phyloP scores from a whole-genome alignment of 2,888 invertebrate genomes.

The Leptopterna dolabrata region DNA sequence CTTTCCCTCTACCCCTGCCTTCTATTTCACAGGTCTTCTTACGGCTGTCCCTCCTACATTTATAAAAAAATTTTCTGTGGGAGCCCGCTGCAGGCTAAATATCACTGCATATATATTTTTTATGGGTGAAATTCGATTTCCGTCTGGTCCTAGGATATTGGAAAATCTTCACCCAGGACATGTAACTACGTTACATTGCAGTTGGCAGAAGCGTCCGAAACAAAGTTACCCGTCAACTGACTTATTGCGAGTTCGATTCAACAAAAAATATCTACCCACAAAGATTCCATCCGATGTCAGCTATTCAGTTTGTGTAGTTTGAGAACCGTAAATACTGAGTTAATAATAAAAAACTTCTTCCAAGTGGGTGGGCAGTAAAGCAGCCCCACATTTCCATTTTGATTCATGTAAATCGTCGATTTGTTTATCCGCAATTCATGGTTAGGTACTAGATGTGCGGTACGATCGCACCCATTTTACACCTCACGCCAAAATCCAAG shows the following conservation, averaged over 20 bases:
- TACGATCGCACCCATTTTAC: too few relatives aligned
- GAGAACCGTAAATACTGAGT: too few relatives aligned
- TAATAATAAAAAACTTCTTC: too few relatives aligned
- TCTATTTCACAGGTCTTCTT: constrained; percentile 16
- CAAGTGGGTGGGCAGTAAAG: too few relatives aligned
- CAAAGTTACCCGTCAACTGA: not conserved
- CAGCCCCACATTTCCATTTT: too few relatives aligned
- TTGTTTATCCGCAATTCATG: too few relatives aligned
- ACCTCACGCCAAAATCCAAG: too few relatives aligned
- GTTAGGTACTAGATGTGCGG: too few relatives aligned
- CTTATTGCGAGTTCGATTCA: not conserved
- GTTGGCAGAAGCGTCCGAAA: not conserved
- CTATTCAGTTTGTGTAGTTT: not conserved
- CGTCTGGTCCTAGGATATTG: not conserved
- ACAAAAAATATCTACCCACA: not conserved
- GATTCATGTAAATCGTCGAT: too few relatives aligned
- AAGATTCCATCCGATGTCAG: not conserved
- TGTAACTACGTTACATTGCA: not conserved
- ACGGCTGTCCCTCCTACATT: constrained; percentile 32
- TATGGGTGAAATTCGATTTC: constrained; percentile 5
- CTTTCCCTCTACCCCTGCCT: constrained; percentile 30
- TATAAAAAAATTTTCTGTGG: constrained; percentile 5
- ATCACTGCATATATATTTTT: constrained; percentile 26
- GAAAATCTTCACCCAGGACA: not conserved
- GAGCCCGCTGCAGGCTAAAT: constrained; percentile 39